phyloP scores from a whole-genome alignment of 2,797 vertebrate species.

The Lutra lutra region DNA sequence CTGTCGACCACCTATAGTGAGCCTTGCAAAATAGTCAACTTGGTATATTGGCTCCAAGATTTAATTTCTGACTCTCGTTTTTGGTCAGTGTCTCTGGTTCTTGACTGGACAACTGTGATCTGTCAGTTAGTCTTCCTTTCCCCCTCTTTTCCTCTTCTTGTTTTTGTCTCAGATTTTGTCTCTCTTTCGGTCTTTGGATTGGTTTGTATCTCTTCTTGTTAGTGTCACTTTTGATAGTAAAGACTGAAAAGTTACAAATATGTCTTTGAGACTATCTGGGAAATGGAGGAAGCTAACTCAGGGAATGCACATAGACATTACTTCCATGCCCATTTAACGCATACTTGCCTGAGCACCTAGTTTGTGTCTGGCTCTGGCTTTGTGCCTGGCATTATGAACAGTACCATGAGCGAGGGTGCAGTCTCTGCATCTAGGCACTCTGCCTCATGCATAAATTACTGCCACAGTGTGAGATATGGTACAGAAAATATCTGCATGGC shows the following conservation, averaged over 20 bases:
- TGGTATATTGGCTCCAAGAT: not conserved
- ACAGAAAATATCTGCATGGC: not conserved
- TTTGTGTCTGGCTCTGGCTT: not conserved
- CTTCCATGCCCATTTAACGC: not conserved
- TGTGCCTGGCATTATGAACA: not conserved
- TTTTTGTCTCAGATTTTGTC: not conserved
- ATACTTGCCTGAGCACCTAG: not conserved
- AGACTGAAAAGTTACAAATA: not conserved
- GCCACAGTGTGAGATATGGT: not conserved
- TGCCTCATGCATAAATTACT: not conserved
- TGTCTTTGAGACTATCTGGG: not conserved
- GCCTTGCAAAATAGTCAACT: not conserved
- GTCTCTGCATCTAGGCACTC: not conserved
- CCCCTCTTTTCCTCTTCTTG: not conserved
- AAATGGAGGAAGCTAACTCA: not conserved
- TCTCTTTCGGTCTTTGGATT: not conserved
- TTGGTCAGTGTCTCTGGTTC: not conserved
- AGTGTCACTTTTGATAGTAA: not conserved
- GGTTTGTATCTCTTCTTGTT: conserved; percentile 6
- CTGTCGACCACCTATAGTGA: not conserved
- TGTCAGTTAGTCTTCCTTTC: not conserved
- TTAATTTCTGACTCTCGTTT: not conserved
- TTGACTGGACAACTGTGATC: not conserved
- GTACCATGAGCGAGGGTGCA: not conserved
- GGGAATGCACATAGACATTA: not conserved